phyloP scores from a whole-genome alignment of 1,140 invertebrate species.

The Calliopsis andreniformis region DNA sequence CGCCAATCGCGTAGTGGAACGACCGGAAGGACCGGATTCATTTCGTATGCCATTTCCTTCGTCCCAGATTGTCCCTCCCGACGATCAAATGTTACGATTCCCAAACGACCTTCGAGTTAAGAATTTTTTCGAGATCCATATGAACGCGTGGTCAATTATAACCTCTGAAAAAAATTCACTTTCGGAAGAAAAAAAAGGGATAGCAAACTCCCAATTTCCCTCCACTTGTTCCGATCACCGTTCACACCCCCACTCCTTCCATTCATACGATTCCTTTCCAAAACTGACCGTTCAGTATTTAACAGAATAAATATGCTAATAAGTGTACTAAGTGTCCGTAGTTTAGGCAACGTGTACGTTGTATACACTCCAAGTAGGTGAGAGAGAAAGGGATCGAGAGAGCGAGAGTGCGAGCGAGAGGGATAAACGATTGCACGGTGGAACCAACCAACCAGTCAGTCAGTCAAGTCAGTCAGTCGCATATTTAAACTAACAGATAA shows the following conservation, averaged over 20 bases:
- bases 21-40: slow-evolving; percentile 64
- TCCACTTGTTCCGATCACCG: slow-evolving; percentile 50
- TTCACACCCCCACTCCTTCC: slow-evolving; percentile 51
- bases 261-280: not conserved
- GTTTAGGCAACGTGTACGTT: slow-evolving; percentile 78
- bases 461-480: slow-evolving; percentile 72
- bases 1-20: slow-evolving; percentile 66
- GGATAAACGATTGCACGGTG: slow-evolving; percentile 73
- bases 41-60: slow-evolving; percentile 61
- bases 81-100: not conserved
- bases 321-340: slow-evolving; percentile 81
- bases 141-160: not conserved
- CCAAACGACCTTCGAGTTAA: not conserved
- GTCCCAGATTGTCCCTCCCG: not conserved
- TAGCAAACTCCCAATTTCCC: slow-evolving; percentile 24
- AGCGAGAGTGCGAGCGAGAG: slow-evolving; percentile 32
- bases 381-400: slow-evolving; percentile 46
- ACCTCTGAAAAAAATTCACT: not conserved
- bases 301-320: slow-evolving; percentile 78
- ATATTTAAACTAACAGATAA: slow-evolving; percentile 77
- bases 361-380: slow-evolving; percentile 75
- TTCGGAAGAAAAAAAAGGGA: not conserved
- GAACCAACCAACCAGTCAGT: slow-evolving; percentile 57
- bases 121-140: not conserved
- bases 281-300: slow-evolving; percentile 65